Evolutionary conservation across 2,797 vertebrate genomes (phyloP).

Genomic region (Nyctalus aviator): DNA sequence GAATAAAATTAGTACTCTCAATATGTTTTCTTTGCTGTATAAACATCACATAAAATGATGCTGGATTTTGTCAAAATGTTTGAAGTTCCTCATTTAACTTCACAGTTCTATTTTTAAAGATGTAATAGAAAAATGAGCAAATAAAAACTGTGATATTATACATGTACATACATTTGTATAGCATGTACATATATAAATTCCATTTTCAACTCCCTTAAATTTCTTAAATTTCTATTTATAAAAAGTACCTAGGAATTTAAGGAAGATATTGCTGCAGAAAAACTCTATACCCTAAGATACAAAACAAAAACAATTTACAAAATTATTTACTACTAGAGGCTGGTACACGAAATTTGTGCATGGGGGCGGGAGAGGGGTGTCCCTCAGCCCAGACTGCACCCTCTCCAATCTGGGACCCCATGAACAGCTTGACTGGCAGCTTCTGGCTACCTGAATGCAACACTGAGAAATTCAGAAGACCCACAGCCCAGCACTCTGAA

Average conservation of each 20-base stretch:
- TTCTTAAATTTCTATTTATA: constrained; percentile 32
- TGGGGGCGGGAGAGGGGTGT: no score
- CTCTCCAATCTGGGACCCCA: no score
- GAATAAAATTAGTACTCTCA: neutral
- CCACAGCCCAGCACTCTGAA: neutral
- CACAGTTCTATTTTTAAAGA: constrained; percentile 30
- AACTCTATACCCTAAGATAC: neutral
- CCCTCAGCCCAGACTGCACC: no score
- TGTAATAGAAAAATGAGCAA: neutral
- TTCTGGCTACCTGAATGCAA: neutral
- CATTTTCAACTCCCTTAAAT: constrained; percentile 13
- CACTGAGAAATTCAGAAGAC: neutral
- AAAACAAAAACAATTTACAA: constrained; percentile 36
- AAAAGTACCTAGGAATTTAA: constrained; percentile 13
- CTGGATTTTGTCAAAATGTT: neutral
- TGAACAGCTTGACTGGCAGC: neutral
- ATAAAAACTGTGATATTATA: neutral
- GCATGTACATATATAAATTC: neutral
- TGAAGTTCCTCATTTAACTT: constrained; percentile 51
- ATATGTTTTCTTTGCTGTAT: neutral
- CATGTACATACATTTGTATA: neutral
- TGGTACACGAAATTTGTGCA: no score
- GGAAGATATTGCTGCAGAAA: constrained; percentile 1
- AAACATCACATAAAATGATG: neutral
- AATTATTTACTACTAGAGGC: neutral